phyloP scores from a whole-genome alignment of 1,140 invertebrate species.

The Tetragnatha versicolor region DNA sequence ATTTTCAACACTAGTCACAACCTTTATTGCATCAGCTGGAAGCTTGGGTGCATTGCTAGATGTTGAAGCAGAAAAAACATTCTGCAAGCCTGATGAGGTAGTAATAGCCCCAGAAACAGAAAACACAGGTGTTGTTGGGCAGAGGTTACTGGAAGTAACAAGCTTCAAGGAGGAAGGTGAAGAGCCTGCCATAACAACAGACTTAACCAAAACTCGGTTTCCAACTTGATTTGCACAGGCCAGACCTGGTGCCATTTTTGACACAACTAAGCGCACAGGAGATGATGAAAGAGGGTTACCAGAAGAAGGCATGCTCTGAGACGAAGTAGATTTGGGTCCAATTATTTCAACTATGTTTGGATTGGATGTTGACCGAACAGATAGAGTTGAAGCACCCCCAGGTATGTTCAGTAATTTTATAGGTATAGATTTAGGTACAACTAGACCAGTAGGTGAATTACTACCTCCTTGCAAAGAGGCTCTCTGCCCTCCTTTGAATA shows the following conservation, averaged over 20 bases:
- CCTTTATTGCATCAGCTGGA: slow-evolving; percentile 20
- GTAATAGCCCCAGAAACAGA: slow-evolving; percentile 3
- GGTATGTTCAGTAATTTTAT: slow-evolving; percentile 63
- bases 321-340: slow-evolving; percentile 22
- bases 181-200: slow-evolving; percentile 53
- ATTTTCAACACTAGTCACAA: background rate
- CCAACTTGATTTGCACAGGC: slow-evolving; percentile 34
- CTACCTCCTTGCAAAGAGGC: slow-evolving; percentile 11
- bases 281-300: slow-evolving; percentile 45
- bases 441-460: slow-evolving; percentile 47
- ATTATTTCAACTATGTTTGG: slow-evolving; percentile 54
- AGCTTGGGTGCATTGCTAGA: slow-evolving; percentile 10
- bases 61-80: slow-evolving; percentile 15
- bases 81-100: slow-evolving; percentile 34
- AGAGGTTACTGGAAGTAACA: slow-evolving; percentile 29
- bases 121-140: slow-evolving; percentile 29
- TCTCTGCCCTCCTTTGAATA: slow-evolving; percentile 46
- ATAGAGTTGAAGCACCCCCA: slow-evolving; percentile 32
- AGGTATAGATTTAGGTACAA: slow-evolving; percentile 62
- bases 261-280: slow-evolving; percentile 55
- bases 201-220: slow-evolving; percentile 56
- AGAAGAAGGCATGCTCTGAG: slow-evolving; percentile 34
- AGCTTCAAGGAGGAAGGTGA: slow-evolving; percentile 52
- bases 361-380: slow-evolving; percentile 41
- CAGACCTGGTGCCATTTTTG: slow-evolving; percentile 44